Percentiles rank a stretch among this genome's conserved stretches.
phyloP scores from a whole-genome alignment of 2,797 vertebrate species.

The Perodicticus potto region DNA sequence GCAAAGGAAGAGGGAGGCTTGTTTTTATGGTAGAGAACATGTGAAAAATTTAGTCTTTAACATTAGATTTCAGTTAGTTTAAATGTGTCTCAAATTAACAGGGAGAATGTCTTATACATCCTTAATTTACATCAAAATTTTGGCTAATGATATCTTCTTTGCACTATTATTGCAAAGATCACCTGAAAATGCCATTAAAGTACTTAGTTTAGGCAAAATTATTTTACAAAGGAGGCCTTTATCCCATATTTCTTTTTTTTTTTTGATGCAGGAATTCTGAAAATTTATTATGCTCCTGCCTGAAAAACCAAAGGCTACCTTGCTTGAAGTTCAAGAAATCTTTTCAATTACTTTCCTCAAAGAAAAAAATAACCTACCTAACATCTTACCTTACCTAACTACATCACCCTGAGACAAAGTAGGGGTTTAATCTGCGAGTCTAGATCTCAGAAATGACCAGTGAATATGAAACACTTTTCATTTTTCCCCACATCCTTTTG shows the following conservation, averaged over 20 bases:
- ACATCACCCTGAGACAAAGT: neutral
- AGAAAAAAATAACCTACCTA: conserved; percentile 7
- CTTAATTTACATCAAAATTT: conserved; percentile 6
- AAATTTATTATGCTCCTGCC: neutral
- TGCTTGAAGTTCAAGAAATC: conserved; percentile 49
- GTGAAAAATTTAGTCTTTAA: conserved; percentile 35
- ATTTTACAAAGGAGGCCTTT: neutral
- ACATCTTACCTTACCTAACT: neutral
- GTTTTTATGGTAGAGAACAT: neutral
- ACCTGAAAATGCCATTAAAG: conserved; percentile 26
- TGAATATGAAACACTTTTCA: neutral
- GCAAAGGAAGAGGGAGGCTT: neutral
- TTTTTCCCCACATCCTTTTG: neutral
- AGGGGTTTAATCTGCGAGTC: neutral
- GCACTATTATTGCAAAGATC: neutral
- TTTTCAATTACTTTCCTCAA: conserved; percentile 15
- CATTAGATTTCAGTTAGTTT: neutral
- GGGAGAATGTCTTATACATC: conserved; percentile 38
- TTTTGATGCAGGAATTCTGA: conserved; percentile 28
- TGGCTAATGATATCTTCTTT: conserved; percentile 9
- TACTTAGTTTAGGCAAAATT: conserved; percentile 9
- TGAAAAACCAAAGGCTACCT: conserved; percentile 12
- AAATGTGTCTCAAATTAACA: conserved; percentile 26
- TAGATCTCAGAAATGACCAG: conserved; percentile 34
- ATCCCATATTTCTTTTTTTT: neutral